Conservation (phyloP, 2,113 vertebrate species). For the Myiozetetes cayanensis region DNA sequence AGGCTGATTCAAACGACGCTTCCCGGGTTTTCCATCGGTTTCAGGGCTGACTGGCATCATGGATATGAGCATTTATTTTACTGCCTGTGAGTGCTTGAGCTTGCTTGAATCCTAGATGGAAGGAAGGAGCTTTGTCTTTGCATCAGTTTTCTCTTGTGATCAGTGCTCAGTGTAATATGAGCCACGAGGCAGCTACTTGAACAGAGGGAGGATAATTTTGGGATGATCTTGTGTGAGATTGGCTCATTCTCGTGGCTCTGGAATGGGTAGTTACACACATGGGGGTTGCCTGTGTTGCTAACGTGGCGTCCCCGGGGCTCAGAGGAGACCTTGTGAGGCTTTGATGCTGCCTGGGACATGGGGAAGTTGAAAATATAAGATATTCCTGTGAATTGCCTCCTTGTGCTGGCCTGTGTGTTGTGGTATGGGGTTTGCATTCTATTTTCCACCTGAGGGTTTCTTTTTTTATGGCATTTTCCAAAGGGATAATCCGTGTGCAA, state of each 20-base stretch:
- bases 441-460: neutral
- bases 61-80: neutral
- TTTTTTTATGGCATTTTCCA: neutral
- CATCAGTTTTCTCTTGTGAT: neutral
- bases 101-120: neutral
- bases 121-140: neutral
- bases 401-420: neutral
- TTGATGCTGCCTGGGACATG: neutral
- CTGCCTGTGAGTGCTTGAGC: accelerated
- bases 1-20: neutral
- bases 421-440: neutral
- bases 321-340: neutral
- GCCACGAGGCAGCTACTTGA: accelerated
- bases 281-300: neutral
- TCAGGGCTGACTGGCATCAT: neutral
- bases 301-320: accelerated
- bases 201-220: neutral
- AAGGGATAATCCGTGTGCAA: neutral
- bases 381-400: neutral
- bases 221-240: neutral
- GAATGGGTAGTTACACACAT: accelerated
- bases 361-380: neutral
- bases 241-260: neutral
- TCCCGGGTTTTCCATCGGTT: neutral
- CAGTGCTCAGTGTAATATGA: neutral